Evolutionary conservation across 2,888 invertebrate species (phyloP).

Genomic region (Rotaria magnacalcarata): DNA sequence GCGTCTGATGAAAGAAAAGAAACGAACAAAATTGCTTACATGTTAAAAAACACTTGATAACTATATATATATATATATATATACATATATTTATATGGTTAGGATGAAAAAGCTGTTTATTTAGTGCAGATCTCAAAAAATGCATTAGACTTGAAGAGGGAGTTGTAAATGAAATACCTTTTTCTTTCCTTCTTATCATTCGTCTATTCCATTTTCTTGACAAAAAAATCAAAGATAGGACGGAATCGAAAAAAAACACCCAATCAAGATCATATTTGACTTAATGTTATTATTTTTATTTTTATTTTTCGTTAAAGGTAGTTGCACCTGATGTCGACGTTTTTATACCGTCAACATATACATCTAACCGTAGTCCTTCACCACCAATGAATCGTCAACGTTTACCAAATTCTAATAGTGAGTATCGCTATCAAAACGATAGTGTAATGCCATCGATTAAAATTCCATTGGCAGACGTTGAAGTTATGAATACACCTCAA

Average conservation of each 20-base stretch:
- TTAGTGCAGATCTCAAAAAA: background rate
- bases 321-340: background rate
- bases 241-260: background rate
- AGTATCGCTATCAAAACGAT: background rate
- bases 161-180: background rate
- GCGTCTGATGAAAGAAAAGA: background rate
- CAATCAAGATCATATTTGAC: constrained; percentile 1
- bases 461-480: background rate
- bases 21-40: background rate
- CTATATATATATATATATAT: background rate
- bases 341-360: background rate
- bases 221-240: background rate
- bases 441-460: background rate
- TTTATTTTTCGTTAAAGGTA: background rate
- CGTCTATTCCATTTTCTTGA: background rate
- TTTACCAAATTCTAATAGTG: background rate
- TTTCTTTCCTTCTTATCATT: background rate
- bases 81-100: background rate
- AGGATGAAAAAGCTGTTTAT: background rate
- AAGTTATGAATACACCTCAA: background rate
- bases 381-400: background rate
- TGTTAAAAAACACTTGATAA: constrained; percentile 17
- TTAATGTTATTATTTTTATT: background rate
- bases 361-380: background rate
- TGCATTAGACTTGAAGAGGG: background rate